Base-by-base conservation (phyloP, 2,888 invertebrate species). In the Mechanitis messenoides region DNA sequence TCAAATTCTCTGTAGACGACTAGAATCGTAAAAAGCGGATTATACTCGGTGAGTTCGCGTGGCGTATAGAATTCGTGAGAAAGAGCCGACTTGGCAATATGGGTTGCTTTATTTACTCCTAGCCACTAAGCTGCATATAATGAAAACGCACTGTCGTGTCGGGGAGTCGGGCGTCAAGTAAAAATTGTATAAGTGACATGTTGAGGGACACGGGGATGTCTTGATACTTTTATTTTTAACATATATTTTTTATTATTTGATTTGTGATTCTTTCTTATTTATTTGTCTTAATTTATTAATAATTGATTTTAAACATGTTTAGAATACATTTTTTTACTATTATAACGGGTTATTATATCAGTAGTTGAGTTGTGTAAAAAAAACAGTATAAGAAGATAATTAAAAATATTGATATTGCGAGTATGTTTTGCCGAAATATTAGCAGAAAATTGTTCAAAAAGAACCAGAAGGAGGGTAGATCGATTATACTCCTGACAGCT, bases 11-110 rank as follows among this genome's bases (percentile, higher is more conserved):
- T 72, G 83, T 83, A 80, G 83, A 82, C 80, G 84, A 83, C 81
- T 81, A 77, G 85, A 87, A 89, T 88, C 88, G 89, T 89, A 89
- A 90, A 90, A 89, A 87, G 86, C 82, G 87, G 90, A 90, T 90
- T 89, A 89, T 84, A 80, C 83, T 79, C 81, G 72, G 78, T 75
- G 75, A 75, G 81, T 79, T 77, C 78, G 80, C 77, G 80, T 78
- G 79, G 78, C 70, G 82, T 83, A 83, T 84, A 85, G 85, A 85
- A 88, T 85, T 83, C 80, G 85, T 80, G 83, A 80, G 81, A 84
- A 84, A 84, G 83, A 84, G 77, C 81, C 79, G 80, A 80, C 79
- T 80, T 79, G 83, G 88, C 85, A 89, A 90, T 88, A 89, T 85
- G 85, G 42, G 84, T 78, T 81, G 80, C 80, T 86, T 87, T 90